These are phyloP conservation scores for Micronycteris hirsuta DNA, from an alignment of 2,113 vertebrate species.

Conservation along the genomic window DNA sequence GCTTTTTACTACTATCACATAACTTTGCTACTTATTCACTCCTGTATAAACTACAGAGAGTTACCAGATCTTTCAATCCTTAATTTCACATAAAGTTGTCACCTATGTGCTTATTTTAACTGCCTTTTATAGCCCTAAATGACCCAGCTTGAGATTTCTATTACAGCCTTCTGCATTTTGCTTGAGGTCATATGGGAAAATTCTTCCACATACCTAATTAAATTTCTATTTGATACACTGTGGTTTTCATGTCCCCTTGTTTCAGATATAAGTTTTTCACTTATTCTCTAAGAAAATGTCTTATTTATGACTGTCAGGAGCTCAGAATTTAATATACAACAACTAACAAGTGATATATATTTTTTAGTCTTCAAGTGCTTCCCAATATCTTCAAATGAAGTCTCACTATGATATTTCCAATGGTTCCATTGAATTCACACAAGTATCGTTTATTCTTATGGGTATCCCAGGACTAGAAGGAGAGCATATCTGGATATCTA, in stretches of 20 bases:
- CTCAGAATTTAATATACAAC: neutral
- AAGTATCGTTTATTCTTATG: neutral
- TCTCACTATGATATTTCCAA: neutral
- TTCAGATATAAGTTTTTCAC: neutral
- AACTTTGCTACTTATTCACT: neutral
- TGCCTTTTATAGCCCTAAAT: neutral
- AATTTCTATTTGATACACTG: neutral
- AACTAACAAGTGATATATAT: neutral
- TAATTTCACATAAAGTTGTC: neutral
- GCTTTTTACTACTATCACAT: neutral
- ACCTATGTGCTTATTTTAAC: neutral
- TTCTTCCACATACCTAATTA: neutral
- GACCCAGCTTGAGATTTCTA: neutral
- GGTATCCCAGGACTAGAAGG: slow-evolving; percentile 9
- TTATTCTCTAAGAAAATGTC: neutral
- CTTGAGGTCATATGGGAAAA: neutral
- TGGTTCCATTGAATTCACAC: neutral
- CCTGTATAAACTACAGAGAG: neutral
- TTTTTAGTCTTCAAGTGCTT: neutral
- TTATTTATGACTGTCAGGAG: neutral
- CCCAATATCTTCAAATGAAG: neutral
- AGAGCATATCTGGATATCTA: neutral
- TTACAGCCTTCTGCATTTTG: neutral
- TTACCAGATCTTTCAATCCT: neutral
- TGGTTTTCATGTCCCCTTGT: neutral